Base-by-base conservation (phyloP, 1,140 invertebrate genomes). In the Ceratina australensis region DNA sequence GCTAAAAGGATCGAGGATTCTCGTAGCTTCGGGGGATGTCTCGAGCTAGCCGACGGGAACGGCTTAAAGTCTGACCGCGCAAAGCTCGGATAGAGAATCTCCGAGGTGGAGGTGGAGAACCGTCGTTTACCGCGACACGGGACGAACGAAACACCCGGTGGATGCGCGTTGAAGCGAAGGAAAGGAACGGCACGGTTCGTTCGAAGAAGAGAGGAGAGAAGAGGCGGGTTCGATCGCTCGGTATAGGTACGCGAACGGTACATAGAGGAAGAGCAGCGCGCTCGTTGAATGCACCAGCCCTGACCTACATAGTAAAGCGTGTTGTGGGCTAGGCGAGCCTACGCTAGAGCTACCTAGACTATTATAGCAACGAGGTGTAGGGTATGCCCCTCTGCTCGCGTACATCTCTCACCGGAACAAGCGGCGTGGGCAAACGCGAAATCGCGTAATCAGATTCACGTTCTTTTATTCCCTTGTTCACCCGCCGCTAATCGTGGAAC, bases 281-380 rank as follows among this genome's bases (percentile, higher is more conserved):
- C 88, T 90, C 88, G 87, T 85, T 91, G 90, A 92, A 91, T 92
- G 91, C 91, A 89, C 81, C 90, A 92, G 91, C 90, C 91, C 90
- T 92, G 91, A 92, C 91, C 91, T 91, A 92, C 90, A 92, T 92
- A 91, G 90, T 91, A 91, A 90, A 90, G 80, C 89, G 89, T 86
- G 89, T 91, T 90, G 90, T 91, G 88, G 89, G 88, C 91, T 91
- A 90, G 89, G 87, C 90, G 84, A 85, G 87, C 88, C 86, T 90
- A 91, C 87, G 87, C 84, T 88, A 85, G 83, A 87, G 81, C 86
- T 86, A 87, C 88, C 86, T 90, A 88, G 89, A 86, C 89, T 86
- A 91, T 91, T 91, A 91, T 91, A 90, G 89, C 85, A 85, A 85
- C 89, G 83, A 89, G 88, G 86, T 88, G 84, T 85, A 86, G 83